Percentiles rank a stretch among this genome's conserved stretches.
These are phyloP conservation scores for Pachyrhynchus sulphureomaculatus DNA, from an alignment of 1,140 invertebrate genomes.

Conservation along the genomic window DNA sequence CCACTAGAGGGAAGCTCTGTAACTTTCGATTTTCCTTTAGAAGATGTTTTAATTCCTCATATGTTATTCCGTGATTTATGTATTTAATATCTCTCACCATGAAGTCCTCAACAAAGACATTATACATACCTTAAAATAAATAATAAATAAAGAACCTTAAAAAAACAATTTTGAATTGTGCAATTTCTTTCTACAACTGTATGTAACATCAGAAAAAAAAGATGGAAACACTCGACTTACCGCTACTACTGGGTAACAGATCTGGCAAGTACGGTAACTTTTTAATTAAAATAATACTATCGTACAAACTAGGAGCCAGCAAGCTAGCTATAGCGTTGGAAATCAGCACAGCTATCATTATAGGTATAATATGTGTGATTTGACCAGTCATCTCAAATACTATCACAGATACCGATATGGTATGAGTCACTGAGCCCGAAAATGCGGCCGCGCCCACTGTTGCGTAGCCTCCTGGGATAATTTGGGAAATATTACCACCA, in stretches of 20 bases:
- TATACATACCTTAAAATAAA: slow-evolving; percentile 67
- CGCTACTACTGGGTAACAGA: slow-evolving; percentile 77
- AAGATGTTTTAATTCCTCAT: slow-evolving; percentile 80
- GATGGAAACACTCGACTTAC: no score
- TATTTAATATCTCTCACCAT: slow-evolving; percentile 91
- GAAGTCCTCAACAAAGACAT: slow-evolving; percentile 93
- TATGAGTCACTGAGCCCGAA: slow-evolving; percentile 94
- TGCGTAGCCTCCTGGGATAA: slow-evolving; percentile 91
- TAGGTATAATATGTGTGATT: slow-evolving; percentile 94
- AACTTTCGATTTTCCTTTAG: slow-evolving; percentile 67
- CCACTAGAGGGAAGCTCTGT: slow-evolving; percentile 86
- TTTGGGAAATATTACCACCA: slow-evolving; percentile 78
- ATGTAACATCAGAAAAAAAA: no score
- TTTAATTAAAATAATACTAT: slow-evolving; percentile 97
- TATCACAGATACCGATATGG: slow-evolving; percentile 96
- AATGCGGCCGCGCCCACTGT: slow-evolving; percentile 93
- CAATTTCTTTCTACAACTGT: no score
- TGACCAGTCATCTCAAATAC: slow-evolving; percentile 92
- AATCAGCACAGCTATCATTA: slow-evolving; percentile 93
- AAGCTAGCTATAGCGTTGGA: slow-evolving; percentile 92
- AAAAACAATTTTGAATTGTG: no score
- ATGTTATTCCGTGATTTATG: slow-evolving; percentile 90
- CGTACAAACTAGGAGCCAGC: slow-evolving; percentile 95
- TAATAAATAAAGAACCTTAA: no score
- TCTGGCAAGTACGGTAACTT: slow-evolving; percentile 95